Conservation (phyloP, 2,113 vertebrate genomes). For the Tretioscincus oriximinensis region DNA sequence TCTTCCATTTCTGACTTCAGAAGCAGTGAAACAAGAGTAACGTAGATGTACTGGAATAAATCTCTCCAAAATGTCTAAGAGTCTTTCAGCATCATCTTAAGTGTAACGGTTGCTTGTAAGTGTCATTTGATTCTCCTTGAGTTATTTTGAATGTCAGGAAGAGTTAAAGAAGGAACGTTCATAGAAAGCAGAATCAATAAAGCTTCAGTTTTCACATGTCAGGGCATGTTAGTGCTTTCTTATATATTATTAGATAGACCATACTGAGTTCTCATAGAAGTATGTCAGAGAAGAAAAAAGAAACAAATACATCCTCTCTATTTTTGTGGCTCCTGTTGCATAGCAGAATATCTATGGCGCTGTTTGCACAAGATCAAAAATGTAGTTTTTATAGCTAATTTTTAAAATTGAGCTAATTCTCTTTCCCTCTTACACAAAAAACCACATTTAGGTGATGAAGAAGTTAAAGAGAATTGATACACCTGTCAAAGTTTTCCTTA, state of each 20-base stretch:
- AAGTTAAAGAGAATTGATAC: too few species aligned
- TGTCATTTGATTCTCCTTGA: slow-evolving; percentile 13
- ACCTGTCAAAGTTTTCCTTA: too few species aligned
- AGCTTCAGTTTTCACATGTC: slow-evolving; percentile 9
- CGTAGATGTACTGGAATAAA: slow-evolving; percentile 2
- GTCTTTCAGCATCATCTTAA: slow-evolving; percentile 2
- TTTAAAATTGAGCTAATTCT: too few species aligned
- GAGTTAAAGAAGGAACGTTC: slow-evolving; percentile 17
- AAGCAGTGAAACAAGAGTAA: slow-evolving; percentile 1
- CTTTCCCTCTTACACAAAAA: too few species aligned
- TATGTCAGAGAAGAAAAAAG: not conserved
- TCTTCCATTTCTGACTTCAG: not conserved
- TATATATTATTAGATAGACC: not conserved
- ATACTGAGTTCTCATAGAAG: not conserved
- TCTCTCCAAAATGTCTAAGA: not conserved
- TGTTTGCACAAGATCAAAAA: too few species aligned
- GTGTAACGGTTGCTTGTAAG: slow-evolving; percentile 10
- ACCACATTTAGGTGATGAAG: too few species aligned
- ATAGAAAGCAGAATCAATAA: slow-evolving; percentile 10
- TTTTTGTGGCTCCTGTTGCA: not conserved
- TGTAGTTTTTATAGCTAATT: too few species aligned
- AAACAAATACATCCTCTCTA: not conserved
- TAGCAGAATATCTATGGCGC: not conserved
- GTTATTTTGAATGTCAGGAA: slow-evolving; percentile 28
- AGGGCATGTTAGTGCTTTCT: not conserved